Evolutionary conservation across 2,888 invertebrate genomes (phyloP).

Genomic region (Eudemis profundana): DNA sequence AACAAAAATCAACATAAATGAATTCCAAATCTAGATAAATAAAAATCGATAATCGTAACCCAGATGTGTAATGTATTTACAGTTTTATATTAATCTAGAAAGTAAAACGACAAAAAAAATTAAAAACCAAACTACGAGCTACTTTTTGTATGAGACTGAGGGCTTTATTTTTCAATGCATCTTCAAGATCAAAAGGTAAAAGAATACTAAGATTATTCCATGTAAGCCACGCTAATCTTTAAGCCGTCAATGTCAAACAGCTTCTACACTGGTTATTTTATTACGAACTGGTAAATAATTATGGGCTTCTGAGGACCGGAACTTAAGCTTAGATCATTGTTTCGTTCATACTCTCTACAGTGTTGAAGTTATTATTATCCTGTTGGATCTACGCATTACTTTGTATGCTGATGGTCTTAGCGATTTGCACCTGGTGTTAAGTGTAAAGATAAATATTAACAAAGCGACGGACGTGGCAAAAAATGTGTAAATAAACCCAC

Average conservation of each 20-base stretch:
- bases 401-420: constrained; percentile 28
- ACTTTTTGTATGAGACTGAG: too few species aligned
- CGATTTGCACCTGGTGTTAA: constrained; percentile 34
- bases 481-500: constrained; percentile 31
- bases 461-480: constrained; percentile 20
- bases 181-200: constrained; percentile 7
- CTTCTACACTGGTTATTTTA: constrained; percentile 35
- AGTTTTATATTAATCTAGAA: too few species aligned
- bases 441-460: constrained; percentile 31
- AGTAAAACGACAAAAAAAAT: too few species aligned
- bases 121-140: too few species aligned
- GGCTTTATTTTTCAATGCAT: too few species aligned
- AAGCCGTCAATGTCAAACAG: constrained; percentile 23
- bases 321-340: constrained; percentile 39
- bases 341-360: constrained; percentile 30
- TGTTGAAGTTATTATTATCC: constrained; percentile 36
- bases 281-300: constrained; percentile 40
- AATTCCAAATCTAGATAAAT: too few species aligned
- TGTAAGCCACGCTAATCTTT: constrained; percentile 17
- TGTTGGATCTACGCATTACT: constrained; percentile 32
- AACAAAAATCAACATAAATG: too few species aligned
- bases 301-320: constrained; percentile 36
- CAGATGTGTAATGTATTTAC: too few species aligned
- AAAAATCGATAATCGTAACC: too few species aligned
- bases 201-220: constrained; percentile 4